A percentile compares a stretch with the other conserved stretches of the same genome.
Evolutionary conservation across 2,888 invertebrate genomes (phyloP).

Genomic region (Dione vanillae): DNA sequence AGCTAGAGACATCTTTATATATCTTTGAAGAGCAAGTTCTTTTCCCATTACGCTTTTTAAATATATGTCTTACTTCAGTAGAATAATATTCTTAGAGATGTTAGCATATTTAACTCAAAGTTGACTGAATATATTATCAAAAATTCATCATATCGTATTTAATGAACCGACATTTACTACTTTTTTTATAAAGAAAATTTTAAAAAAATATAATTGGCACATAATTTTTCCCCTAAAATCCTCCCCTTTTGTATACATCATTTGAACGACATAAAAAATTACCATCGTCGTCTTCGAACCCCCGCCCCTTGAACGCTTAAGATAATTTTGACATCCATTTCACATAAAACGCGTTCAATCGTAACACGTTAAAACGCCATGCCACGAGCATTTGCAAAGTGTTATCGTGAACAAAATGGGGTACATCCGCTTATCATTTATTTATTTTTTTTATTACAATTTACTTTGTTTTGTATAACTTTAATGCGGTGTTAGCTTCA

Average conservation of each 20-base stretch:
- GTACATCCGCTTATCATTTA: constrained; percentile 42
- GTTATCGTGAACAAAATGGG: constrained; percentile 50
- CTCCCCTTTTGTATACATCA: neutral
- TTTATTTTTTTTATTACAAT: constrained; percentile 19
- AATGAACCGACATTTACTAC: no score
- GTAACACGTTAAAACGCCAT: constrained; percentile 47
- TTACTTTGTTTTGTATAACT: constrained; percentile 20
- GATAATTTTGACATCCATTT: constrained; percentile 19
- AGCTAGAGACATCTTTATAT: no score
- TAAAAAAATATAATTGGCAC: no score
- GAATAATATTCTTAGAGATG: no score
- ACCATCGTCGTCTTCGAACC: neutral
- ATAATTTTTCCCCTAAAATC: no score
- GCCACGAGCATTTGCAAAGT: constrained; percentile 50
- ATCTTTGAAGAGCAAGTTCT: no score
- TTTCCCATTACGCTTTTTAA: no score
- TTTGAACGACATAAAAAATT: neutral
- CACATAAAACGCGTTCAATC: constrained; percentile 42
- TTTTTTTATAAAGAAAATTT: no score
- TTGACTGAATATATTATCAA: no score
- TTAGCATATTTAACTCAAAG: no score
- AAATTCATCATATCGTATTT: no score
- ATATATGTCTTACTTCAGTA: no score
- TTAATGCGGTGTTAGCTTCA: neutral
- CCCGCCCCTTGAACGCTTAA: neutral